phyloP scores from a whole-genome alignment of 2,888 invertebrate species.

The Parascotia fuliginaria region DNA sequence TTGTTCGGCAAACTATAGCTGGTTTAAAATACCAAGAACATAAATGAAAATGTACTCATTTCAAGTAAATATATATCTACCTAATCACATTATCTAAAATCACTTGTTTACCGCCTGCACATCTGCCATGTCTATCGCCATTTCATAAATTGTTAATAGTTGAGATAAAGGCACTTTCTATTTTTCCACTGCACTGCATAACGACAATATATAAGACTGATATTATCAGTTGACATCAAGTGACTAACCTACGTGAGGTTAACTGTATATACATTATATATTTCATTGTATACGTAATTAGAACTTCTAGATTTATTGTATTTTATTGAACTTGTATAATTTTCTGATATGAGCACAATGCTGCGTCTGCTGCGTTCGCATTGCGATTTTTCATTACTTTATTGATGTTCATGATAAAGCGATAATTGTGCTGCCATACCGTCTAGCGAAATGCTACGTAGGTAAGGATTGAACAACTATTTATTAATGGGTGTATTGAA shows the following conservation, averaged over 20 bases:
- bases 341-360: neutral
- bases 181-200: conserved; percentile 54
- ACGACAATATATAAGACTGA: conserved; percentile 41
- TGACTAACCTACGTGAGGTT: conserved; percentile 15
- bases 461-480: too few species aligned
- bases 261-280: too few species aligned
- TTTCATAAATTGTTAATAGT: conserved; percentile 48
- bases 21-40: too few species aligned
- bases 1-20: neutral
- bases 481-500: conserved; percentile 3
- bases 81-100: conserved; percentile 34
- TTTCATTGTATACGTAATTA: too few species aligned
- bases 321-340: too few species aligned
- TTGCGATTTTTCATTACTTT: neutral
- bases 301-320: too few species aligned
- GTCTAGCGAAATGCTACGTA: neutral
- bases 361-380: neutral
- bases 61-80: conserved; percentile 21
- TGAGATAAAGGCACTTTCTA: conserved; percentile 57
- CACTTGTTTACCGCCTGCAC: conserved; percentile 54
- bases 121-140: conserved; percentile 40
- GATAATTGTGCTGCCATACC: neutral
- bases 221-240: conserved; percentile 42
- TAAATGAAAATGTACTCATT: conserved; percentile 12
- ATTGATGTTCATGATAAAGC: conserved; percentile 4